These are phyloP conservation scores for Drosophila meridionalis DNA, from an alignment of 2,888 invertebrate genomes.

Conservation along the genomic window DNA sequence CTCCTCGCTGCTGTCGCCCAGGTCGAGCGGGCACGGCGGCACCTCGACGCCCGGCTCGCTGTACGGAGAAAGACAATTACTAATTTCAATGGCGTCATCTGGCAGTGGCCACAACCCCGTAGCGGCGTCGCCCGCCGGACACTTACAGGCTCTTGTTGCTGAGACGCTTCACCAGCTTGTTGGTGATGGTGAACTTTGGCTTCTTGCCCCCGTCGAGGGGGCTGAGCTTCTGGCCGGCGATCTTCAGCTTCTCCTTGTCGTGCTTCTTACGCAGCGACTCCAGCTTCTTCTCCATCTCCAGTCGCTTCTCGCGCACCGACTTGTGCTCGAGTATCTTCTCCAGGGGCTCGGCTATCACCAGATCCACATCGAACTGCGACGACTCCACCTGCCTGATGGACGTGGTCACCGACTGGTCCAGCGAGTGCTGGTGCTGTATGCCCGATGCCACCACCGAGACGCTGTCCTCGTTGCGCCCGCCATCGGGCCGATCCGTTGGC, in stretches of 20 bases:
- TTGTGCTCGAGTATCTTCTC: constrained; percentile 93
- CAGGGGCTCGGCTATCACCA: constrained; percentile 90
- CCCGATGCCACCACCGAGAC: constrained; percentile 64
- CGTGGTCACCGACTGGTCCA: constrained; percentile 83
- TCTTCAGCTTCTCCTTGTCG: constrained; percentile 90
- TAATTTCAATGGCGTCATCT: constrained; percentile 80
- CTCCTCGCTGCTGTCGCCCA: constrained; percentile 84
- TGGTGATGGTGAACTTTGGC: constrained; percentile 91
- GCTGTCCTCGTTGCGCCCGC: constrained; percentile 55
- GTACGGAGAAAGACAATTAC: constrained; percentile 82
- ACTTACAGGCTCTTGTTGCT: constrained; percentile 93
- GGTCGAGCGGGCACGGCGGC: constrained; percentile 85
- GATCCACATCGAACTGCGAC: constrained; percentile 82
- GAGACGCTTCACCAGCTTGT: constrained; percentile 90
- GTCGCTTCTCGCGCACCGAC: constrained; percentile 91
- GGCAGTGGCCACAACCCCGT: constrained; percentile 43
- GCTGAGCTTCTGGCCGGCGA: constrained; percentile 87
- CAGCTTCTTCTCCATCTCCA: constrained; percentile 94
- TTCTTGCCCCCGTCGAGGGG: constrained; percentile 87
- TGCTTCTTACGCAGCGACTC: constrained; percentile 92
- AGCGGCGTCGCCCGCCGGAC: constrained; percentile 17
- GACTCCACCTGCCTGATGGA: constrained; percentile 82
- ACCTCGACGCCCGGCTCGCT: constrained; percentile 85
- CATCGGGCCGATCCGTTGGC: constrained; percentile 73
- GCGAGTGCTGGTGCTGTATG: constrained; percentile 84